Evolutionary conservation across 2,797 vertebrate genomes (phyloP), one percentile per base, ranked within the genome.

Genomic region (Huso huso): DNA sequence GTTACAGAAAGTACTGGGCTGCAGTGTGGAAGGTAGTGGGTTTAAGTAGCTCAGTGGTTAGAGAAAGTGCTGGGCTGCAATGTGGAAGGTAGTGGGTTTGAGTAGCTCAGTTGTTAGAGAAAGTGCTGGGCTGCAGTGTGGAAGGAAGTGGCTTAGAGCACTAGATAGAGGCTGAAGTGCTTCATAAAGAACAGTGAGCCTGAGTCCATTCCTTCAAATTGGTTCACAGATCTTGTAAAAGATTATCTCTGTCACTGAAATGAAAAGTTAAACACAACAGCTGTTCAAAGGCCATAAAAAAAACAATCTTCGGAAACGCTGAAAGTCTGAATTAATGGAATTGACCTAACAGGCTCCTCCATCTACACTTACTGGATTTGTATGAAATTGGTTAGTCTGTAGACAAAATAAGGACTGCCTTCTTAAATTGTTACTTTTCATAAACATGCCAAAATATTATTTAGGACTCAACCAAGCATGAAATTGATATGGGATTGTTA

Each of bases 231-330:
- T 37, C 2, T 37, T 37, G 23, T 37, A 37, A 37, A 37, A 37
- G 23, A 37, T 37, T 37, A 37, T 37, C 23, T 10, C 55, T 58
- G 55, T n/a, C 6, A 11, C 55, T 58, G 55, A 58, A 58, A 58
- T 58, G 12, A 58, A 58, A n/a, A n/a, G 55, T 7, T 58, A 75
- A 69, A 77, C 71, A 77, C 71, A 63, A 72, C 78, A 79, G 74
- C 68, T 78, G 79, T 77, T 78, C 72, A n/a, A 7, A 66, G 76
- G 73, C 72, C 70, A 69, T 72, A 74, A 73, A 74, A 74, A 72
- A 74, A 74, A 72, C 64, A 51, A 71, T 65, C 73, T 72, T 75
- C 68, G 68, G 72, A 76, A 68, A 51, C 72, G 73, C 71, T 73
- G 69, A 11, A 58, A n/a, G 55, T 58, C 67, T 23, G 48, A 58